phyloP scores from a whole-genome alignment of 2,113 vertebrate species.

The Oreochromis tanganicae region DNA sequence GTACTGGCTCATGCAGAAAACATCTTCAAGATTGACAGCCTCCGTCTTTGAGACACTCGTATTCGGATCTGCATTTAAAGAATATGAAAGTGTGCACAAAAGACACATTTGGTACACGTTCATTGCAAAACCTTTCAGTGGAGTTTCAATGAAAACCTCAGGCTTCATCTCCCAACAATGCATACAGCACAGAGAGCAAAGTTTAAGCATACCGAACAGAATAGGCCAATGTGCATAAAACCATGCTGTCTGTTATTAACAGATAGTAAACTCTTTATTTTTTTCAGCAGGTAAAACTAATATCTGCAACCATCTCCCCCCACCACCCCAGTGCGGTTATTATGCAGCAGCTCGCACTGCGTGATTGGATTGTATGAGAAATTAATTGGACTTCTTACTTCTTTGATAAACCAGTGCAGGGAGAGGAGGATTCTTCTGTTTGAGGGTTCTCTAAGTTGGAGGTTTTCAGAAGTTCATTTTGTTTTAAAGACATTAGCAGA shows the following conservation, averaged over 20 bases:
- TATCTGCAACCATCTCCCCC: slow-evolving; percentile 9
- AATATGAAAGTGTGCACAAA: slow-evolving; percentile 2
- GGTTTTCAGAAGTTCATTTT: slow-evolving; percentile 49
- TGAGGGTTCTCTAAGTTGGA: neutral
- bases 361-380: slow-evolving; percentile 31
- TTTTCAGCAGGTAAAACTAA: slow-evolving; percentile 31
- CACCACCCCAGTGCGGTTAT: neutral
- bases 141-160: slow-evolving; percentile 12
- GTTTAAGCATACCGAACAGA: slow-evolving; percentile 16
- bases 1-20: neutral
- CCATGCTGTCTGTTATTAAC: slow-evolving; percentile 6
- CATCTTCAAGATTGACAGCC: slow-evolving; percentile 1
- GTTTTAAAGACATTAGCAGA: slow-evolving; percentile 44
- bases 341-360: slow-evolving; percentile 1
- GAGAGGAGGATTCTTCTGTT: neutral
- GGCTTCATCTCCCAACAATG: slow-evolving; percentile 5
- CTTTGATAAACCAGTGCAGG: slow-evolving; percentile 19
- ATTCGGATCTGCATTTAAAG: slow-evolving; percentile 11
- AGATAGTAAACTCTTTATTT: slow-evolving; percentile 1
- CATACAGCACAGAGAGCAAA: neutral
- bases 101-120: neutral
- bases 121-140: neutral
- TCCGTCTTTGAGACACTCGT: slow-evolving; percentile 1
- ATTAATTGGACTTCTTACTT: slow-evolving; percentile 42
- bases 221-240: neutral